Evolutionary conservation across 2,797 vertebrate species (phyloP).

Genomic region (Myoxocephalus aenaeus): DNA sequence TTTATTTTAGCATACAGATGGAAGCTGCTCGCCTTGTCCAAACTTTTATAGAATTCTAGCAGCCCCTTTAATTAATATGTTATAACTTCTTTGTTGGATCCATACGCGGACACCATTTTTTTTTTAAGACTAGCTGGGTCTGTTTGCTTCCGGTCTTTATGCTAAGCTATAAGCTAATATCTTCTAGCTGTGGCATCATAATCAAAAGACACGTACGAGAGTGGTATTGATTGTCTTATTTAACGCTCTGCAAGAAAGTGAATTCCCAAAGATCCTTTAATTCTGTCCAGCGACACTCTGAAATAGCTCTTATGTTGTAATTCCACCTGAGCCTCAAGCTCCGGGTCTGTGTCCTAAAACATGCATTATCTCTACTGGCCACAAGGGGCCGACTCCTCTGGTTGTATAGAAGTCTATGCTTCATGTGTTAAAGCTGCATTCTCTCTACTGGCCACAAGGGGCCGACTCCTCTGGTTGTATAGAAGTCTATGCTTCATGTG

Average conservation of each 20-base stretch:
- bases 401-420: too few relatives aligned
- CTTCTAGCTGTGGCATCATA: background rate
- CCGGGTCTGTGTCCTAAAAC: too few relatives aligned
- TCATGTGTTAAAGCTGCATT: too few relatives aligned
- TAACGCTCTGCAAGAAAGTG: background rate
- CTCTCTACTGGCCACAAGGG: too few relatives aligned
- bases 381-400: too few relatives aligned
- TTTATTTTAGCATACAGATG: background rate
- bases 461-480: too few relatives aligned
- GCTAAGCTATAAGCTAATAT: background rate
- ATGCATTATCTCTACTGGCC: too few relatives aligned
- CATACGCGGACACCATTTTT: background rate
- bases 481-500: too few relatives aligned
- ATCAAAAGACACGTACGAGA: background rate
- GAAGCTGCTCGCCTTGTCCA: too few relatives aligned
- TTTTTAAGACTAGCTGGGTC: background rate
- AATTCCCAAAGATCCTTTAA: background rate
- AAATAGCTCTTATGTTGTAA: too few relatives aligned
- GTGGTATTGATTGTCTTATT: background rate
- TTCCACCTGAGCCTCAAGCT: too few relatives aligned
- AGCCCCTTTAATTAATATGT: background rate
- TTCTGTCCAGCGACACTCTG: too few relatives aligned
- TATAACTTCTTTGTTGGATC: background rate
- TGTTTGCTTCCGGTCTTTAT: background rate
- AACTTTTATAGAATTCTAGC: background rate